phyloP scores from a whole-genome alignment of 2,797 vertebrate species.

The Phoxinus dragarum region DNA sequence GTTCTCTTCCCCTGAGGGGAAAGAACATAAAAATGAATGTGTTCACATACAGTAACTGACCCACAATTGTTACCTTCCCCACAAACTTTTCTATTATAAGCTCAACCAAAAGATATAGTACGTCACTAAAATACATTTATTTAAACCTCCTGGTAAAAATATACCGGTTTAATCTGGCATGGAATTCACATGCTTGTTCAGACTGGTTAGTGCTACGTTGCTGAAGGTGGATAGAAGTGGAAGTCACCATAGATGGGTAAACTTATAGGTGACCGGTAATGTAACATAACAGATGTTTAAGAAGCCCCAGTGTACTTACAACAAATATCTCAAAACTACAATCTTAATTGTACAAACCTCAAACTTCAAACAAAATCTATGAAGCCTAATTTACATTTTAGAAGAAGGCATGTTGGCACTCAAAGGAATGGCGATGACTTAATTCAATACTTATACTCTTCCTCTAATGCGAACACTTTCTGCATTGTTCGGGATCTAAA shows the following conservation, averaged over 20 bases:
- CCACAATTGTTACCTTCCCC: not conserved
- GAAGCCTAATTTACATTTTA: not conserved
- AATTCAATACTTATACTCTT: not conserved
- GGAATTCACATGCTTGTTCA: not conserved
- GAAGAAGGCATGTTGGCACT: not conserved
- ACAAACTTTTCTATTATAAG: slow-evolving; percentile 8
- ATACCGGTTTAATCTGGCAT: not conserved
- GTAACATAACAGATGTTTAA: not conserved
- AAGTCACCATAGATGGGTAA: too few relatives aligned
- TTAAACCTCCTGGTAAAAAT: not conserved
- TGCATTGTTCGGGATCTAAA: not conserved
- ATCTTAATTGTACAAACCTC: not conserved
- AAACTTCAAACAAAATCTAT: not conserved
- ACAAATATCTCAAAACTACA: not conserved
- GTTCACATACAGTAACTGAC: not conserved
- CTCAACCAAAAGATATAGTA: not conserved
- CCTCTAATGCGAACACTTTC: not conserved
- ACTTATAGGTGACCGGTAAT: too few relatives aligned
- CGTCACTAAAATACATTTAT: not conserved
- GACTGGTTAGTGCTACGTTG: not conserved
- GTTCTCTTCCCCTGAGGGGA: slow-evolving; percentile 15
- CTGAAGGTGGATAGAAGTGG: not conserved
- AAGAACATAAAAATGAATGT: slow-evolving; percentile 23
- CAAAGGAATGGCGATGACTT: not conserved
- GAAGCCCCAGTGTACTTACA: not conserved